A percentile compares a stretch with the other conserved stretches of the same genome.
Conservation (phyloP, 2,113 vertebrate genomes). For the Muntiacus reevesi region DNA sequence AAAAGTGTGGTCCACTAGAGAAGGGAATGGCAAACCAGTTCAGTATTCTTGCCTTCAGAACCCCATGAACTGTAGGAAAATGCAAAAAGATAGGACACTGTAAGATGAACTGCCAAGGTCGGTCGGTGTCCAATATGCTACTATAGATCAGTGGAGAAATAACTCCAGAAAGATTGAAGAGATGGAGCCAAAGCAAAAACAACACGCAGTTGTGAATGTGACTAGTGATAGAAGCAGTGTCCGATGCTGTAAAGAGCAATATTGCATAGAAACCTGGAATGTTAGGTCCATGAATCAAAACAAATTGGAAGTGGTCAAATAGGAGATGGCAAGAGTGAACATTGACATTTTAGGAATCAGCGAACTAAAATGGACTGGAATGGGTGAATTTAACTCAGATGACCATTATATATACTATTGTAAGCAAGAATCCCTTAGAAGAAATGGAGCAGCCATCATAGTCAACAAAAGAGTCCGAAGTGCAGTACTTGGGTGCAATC, state of each 20-base stretch:
- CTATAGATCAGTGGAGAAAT: background rate
- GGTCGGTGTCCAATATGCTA: background rate
- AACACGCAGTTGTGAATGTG: background rate
- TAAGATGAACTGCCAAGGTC: background rate
- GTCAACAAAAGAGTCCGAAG: background rate
- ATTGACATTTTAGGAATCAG: background rate
- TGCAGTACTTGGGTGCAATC: background rate
- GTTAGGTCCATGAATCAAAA: background rate
- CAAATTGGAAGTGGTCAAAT: background rate
- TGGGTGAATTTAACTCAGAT: background rate
- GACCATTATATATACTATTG: background rate
- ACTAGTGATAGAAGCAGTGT: background rate
- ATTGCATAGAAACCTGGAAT: background rate
- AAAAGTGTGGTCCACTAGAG: background rate
- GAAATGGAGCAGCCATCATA: background rate
- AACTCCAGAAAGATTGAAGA: background rate
- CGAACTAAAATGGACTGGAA: background rate
- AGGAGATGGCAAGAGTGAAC: background rate
- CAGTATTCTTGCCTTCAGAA: background rate
- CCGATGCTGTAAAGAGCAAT: accelerated
- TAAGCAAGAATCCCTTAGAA: background rate
- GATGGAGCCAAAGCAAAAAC: background rate
- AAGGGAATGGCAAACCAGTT: background rate
- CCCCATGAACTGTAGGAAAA: background rate
- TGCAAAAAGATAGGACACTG: background rate